phyloP scores from a whole-genome alignment of 1,140 invertebrate species.

The Macrosteles quadrilineatus region DNA sequence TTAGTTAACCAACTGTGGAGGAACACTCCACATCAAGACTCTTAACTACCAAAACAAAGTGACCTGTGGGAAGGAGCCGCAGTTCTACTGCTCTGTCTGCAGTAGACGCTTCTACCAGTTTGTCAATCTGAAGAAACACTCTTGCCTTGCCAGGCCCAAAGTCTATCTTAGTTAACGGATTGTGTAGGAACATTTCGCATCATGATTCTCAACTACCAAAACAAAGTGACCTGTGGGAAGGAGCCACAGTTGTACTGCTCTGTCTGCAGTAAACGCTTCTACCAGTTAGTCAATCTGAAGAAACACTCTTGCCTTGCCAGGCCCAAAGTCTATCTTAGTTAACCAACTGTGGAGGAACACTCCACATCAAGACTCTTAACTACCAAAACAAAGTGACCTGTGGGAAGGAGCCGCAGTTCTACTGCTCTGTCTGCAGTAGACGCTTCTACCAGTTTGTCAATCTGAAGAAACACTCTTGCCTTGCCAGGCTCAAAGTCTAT shows the following conservation, averaged over 20 bases:
- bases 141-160: too few relatives aligned
- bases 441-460: conserved; percentile 55
- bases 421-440: conserved; percentile 45
- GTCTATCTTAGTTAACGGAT: too few relatives aligned
- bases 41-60: too few relatives aligned
- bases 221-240: too few relatives aligned
- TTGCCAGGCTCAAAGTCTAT: too few relatives aligned
- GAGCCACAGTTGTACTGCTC: too few relatives aligned
- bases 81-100: conserved; percentile 56
- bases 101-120: conserved; percentile 54
- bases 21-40: too few relatives aligned
- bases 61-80: conserved; percentile 58
- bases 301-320: too few relatives aligned
- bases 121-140: conserved; percentile 52
- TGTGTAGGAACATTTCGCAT: too few relatives aligned
- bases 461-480: conserved; percentile 51
- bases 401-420: conserved; percentile 41
- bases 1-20: too few relatives aligned
- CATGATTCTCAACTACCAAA: too few relatives aligned
- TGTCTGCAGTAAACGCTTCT: conserved; percentile 53
- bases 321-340: too few relatives aligned
- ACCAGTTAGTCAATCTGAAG: conserved; percentile 42
- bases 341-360: conserved; percentile 39
- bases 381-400: conserved; percentile 39
- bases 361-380: conserved; percentile 38